Conservation (phyloP, 53 echinoderm and acorn worm genomes). For the Hippasteria phrygiana region DNA sequence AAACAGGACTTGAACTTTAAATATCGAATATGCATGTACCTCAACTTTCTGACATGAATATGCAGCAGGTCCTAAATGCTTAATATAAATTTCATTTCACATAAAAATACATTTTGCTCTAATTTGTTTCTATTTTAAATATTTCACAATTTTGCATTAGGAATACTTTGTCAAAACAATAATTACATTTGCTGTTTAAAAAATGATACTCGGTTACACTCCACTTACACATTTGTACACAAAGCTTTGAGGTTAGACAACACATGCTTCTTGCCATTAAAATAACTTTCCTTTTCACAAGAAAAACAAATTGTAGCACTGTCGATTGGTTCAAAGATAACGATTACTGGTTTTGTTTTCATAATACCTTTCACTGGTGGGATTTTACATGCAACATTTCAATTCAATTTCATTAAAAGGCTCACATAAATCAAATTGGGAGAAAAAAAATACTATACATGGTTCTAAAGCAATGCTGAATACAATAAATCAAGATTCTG, state of each 20-base stretch:
- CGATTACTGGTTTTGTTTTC: background rate
- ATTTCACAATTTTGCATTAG: conserved; percentile 60
- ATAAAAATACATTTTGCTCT: conserved; percentile 70
- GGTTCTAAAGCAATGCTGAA: too few relatives aligned
- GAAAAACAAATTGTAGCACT: background rate
- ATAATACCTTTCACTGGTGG: background rate
- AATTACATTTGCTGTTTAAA: conserved; percentile 54
- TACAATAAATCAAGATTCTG: too few relatives aligned
- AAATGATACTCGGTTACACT: conserved; percentile 1
- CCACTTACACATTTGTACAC: background rate
- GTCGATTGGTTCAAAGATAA: background rate
- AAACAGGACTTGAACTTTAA: conserved; percentile 4
- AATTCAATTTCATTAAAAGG: background rate
- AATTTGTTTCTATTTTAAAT: conserved; percentile 45
- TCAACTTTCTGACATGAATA: conserved; percentile 40
- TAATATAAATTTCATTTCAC: conserved; percentile 61
- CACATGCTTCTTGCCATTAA: background rate
- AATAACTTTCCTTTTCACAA: background rate
- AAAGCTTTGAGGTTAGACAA: background rate
- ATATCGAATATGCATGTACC: conserved; percentile 60
- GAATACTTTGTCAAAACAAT: conserved; percentile 58
- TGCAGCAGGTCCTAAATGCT: conserved; percentile 62
- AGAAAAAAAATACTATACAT: too few relatives aligned
- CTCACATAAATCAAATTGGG: too few relatives aligned
- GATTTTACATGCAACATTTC: background rate